Percentiles rank a stretch among this genome's conserved stretches.
phyloP scores from a whole-genome alignment of 2,113 vertebrate species.

The Nerophis lumbriciformis region DNA sequence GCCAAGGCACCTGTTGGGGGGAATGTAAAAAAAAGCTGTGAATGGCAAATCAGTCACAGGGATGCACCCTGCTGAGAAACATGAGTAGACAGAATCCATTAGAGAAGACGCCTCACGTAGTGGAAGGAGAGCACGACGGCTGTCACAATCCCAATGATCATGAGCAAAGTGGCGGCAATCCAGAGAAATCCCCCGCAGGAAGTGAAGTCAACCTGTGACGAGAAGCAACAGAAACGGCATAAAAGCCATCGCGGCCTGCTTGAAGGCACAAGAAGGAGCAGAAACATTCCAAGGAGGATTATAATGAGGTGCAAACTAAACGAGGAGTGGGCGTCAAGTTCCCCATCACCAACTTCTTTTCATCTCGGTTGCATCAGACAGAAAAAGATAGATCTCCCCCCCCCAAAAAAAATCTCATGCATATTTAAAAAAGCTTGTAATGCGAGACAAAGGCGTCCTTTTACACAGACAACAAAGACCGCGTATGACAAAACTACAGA shows the following conservation, averaged over 20 bases:
- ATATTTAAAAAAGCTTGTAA: slow-evolving; percentile 71
- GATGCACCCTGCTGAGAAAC: slow-evolving; percentile 23
- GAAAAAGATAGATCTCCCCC: slow-evolving; percentile 39
- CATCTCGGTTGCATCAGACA: slow-evolving; percentile 42
- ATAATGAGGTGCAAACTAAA: slow-evolving; percentile 1
- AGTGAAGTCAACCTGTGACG: slow-evolving; percentile 90
- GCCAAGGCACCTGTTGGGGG: slow-evolving; percentile 80
- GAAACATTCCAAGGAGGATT: slow-evolving; percentile 18
- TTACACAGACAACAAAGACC: slow-evolving; percentile 60
- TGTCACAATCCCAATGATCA: slow-evolving; percentile 83
- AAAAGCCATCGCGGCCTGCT: slow-evolving; percentile 25
- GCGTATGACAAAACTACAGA: too few species aligned
- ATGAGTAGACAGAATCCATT: slow-evolving; percentile 16
- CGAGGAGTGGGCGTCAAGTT: background rate
- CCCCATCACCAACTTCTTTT: slow-evolving; percentile 20
- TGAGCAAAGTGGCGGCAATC: slow-evolving; percentile 79
- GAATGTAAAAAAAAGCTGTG: slow-evolving; percentile 29
- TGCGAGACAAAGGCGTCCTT: slow-evolving; percentile 67
- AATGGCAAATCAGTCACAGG: slow-evolving; percentile 28
- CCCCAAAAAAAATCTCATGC: slow-evolving; percentile 52
- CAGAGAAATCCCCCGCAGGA: slow-evolving; percentile 87
- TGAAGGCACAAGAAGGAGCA: slow-evolving; percentile 9
- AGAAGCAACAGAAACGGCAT: slow-evolving; percentile 41
- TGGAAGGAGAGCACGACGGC: slow-evolving; percentile 84
- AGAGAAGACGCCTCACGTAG: slow-evolving; percentile 78